Evolutionary conservation across 2,797 vertebrate genomes (phyloP).

Genomic region (Lacerta viridis): DNA sequence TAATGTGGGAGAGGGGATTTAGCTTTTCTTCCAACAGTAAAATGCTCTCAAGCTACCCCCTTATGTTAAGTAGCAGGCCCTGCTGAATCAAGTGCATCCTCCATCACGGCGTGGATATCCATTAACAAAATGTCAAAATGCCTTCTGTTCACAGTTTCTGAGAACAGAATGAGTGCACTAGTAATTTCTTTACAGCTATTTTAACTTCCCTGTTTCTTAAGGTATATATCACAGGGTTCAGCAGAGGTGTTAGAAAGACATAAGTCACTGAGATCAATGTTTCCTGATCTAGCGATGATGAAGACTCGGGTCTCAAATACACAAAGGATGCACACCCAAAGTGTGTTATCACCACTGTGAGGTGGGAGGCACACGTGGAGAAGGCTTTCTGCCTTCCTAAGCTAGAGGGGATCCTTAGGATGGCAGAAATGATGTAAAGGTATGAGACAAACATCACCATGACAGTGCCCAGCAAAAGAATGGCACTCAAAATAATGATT

Average conservation of each 20-base stretch:
- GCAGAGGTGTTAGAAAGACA: conserved; percentile 23
- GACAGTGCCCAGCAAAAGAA: conserved; percentile 70
- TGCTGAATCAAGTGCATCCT: not conserved
- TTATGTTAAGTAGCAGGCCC: too few species aligned
- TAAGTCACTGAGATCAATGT: not conserved
- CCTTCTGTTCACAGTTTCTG: not conserved
- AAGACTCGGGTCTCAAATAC: conserved; percentile 22
- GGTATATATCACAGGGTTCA: conserved; percentile 27
- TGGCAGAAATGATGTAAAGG: conserved; percentile 41
- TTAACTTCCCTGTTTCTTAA: conserved; percentile 32
- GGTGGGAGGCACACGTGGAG: conserved; percentile 37
- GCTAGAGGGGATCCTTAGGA: conserved; percentile 49
- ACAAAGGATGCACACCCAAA: conserved; percentile 35
- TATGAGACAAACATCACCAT: conserved; percentile 75
- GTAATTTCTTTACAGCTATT: conserved; percentile 1
- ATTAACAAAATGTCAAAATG: not conserved
- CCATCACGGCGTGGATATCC: not conserved
- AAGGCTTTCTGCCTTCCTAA: conserved; percentile 31
- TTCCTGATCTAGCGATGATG: conserved; percentile 6
- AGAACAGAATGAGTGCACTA: not conserved
- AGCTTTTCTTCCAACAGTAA: too few species aligned
- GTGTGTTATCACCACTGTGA: conserved; percentile 30
- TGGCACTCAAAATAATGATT: conserved; percentile 51
- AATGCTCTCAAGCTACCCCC: too few species aligned
- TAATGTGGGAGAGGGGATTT: too few species aligned